Evolutionary conservation across 2,888 invertebrate species (phyloP), one percentile per base, ranked within the genome.

Genomic region (Pseudeuparius sepicola): DNA sequence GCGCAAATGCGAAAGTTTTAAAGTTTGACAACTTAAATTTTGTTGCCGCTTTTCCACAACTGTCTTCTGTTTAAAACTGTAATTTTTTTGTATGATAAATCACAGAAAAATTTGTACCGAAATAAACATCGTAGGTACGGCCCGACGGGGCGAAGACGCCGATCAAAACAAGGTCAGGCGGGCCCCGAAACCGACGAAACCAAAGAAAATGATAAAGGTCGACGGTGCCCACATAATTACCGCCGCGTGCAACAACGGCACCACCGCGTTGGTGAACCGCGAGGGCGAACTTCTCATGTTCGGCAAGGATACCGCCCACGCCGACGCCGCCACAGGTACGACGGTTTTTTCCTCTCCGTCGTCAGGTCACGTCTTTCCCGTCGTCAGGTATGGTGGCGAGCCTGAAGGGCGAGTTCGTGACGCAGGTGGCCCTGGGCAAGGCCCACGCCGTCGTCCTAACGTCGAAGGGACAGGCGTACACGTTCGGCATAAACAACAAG

Each of bases 401-500:
- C 33, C 43, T 64, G 27, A 61, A 60, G 47, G 60, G 60, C 3
- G 61, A 62, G 48, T 60, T 57, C 43, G 51, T 66, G 15, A 62
- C 63, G 1, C 69, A 81, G 65, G 80, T 93, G 3, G 81, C 86
- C 0, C 64, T 98, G 38, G 97, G 97, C 2, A 97, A 97, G 64
- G 96, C 96, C 1, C 97, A 97, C 54, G 85, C 86, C n/a, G 85
- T 89, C 1, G 86, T 78, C 0, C 66, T 97, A 7, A 89, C 85
- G 9, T 79, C 75, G 47, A 84, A 84, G 55, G 97, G 97, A 0
- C 80, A 84, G 48, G 78, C 96, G 3, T 94, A 82, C 59, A 92
- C 96, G 0, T 94, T 96, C 61, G 97, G 97, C 4, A 84, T 96
- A 41, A 97, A 97, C 62, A 96, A 97, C 59, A 92, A 94, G 59